These are phyloP conservation scores for Tachystola acroxantha DNA, from an alignment of 2,888 invertebrate genomes.

Conservation along the genomic window DNA sequence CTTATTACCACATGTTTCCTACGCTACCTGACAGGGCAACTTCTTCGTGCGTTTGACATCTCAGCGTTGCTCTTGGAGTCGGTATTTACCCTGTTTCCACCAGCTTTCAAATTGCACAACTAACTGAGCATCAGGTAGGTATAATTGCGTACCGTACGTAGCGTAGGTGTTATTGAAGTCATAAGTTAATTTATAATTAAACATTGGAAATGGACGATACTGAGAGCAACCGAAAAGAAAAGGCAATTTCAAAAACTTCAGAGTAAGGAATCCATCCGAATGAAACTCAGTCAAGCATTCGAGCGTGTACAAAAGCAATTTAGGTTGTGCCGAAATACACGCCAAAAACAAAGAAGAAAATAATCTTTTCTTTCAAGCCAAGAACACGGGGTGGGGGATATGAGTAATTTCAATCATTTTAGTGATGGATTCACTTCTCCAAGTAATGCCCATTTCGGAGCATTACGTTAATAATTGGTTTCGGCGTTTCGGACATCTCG, in stretches of 20 bases:
- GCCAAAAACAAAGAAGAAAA: slow-evolving; percentile 22
- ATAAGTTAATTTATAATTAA: no score
- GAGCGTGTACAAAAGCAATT: slow-evolving; percentile 33
- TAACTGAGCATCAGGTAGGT: no score
- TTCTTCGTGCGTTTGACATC: slow-evolving; percentile 26
- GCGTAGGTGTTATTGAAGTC: no score
- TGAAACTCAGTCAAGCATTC: slow-evolving; percentile 18
- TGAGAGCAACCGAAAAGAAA: slow-evolving; percentile 9
- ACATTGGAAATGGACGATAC: no score
- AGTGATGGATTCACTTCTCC: slow-evolving; percentile 51
- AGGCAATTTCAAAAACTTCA: slow-evolving; percentile 9
- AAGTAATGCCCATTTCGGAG: slow-evolving; percentile 50
- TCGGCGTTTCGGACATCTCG: slow-evolving; percentile 38
- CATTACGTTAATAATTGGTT: slow-evolving; percentile 60
- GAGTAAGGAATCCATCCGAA: slow-evolving; percentile 15
- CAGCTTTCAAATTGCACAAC: no score
- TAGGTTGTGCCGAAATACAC: slow-evolving; percentile 28
- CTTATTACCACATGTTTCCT: slow-evolving; percentile 33
- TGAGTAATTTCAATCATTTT: slow-evolving; percentile 59
- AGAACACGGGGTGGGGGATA: slow-evolving; percentile 28
- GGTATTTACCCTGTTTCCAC: no score
- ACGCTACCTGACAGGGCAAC: slow-evolving; percentile 19
- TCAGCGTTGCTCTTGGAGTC: no score
- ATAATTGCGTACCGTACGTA: no score
- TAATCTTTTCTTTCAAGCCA: slow-evolving; percentile 22